Conservation (phyloP, 2,113 vertebrate genomes). For the Charadrius vociferus region DNA sequence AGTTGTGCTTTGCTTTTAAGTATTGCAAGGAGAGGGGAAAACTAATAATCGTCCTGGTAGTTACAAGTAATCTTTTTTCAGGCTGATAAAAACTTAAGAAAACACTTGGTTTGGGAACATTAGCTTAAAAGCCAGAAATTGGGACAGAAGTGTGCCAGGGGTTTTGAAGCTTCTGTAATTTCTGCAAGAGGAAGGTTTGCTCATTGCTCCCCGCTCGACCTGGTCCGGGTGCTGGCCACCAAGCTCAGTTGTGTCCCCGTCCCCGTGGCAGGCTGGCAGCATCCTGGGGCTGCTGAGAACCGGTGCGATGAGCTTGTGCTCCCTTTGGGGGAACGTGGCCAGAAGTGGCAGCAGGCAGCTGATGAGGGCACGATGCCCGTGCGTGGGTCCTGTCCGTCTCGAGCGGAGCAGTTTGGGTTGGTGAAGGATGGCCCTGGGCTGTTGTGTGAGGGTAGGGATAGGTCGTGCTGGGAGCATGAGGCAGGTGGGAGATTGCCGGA, state of each 20-base stretch:
- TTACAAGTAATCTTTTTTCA: neutral
- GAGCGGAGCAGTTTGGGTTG: neutral
- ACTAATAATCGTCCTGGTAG: neutral
- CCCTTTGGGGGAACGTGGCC: neutral
- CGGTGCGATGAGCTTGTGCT: neutral
- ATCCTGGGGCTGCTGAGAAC: neutral
- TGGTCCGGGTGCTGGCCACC: neutral
- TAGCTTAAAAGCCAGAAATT: neutral
- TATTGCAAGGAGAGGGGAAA: neutral
- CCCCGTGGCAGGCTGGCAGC: neutral
- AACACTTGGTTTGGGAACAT: neutral
- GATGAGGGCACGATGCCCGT: neutral
- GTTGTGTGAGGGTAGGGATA: neutral
- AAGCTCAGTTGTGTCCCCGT: neutral
- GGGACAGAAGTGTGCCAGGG: neutral
- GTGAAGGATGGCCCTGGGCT: neutral
- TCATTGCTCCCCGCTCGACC: neutral
- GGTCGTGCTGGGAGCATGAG: neutral
- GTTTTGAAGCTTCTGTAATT: neutral
- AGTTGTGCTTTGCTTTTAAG: neutral
- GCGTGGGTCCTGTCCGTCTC: neutral
- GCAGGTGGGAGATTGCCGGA: neutral
- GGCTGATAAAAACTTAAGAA: neutral
- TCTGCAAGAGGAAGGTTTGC: neutral
- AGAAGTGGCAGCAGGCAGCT: neutral